phyloP scores from a whole-genome alignment of 2,888 invertebrate genomes.

The Gandaritis pyraliata region DNA sequence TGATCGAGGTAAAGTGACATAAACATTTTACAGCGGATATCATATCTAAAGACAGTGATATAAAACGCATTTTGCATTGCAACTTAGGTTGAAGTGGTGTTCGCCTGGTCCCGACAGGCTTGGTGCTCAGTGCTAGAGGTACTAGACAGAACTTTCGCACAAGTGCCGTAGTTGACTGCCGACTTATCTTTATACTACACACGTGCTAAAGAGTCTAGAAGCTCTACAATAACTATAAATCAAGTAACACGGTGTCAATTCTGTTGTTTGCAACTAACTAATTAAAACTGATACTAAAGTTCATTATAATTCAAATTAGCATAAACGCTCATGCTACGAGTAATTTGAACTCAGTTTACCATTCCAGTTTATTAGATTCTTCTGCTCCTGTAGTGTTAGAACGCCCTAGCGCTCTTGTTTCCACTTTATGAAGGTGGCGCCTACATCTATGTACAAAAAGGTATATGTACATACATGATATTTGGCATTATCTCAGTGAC shows the following conservation, averaged over 20 bases:
- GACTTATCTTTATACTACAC: conserved; percentile 53
- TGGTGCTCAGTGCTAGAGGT: conserved; percentile 40
- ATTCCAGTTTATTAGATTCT: too few relatives aligned
- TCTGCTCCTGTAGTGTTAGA: too few relatives aligned
- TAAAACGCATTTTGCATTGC: conserved; percentile 8
- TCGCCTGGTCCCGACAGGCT: conserved; percentile 44
- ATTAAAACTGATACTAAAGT: too few relatives aligned
- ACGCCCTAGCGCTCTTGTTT: too few relatives aligned
- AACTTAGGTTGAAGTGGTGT: conserved; percentile 25
- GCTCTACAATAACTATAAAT: neutral
- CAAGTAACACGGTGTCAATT: too few relatives aligned
- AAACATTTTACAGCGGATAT: neutral
- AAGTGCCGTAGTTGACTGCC: conserved; percentile 51
- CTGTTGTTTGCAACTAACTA: too few relatives aligned
- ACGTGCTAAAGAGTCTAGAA: conserved; percentile 32
- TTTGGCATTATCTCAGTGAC: neutral
- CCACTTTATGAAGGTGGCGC: too few relatives aligned
- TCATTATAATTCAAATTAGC: too few relatives aligned
- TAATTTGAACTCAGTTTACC: too few relatives aligned
- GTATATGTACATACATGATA: too few relatives aligned
- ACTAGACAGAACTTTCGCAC: conserved; percentile 40
- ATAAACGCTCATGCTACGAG: too few relatives aligned
- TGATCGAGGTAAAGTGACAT: neutral
- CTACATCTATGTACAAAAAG: too few relatives aligned
- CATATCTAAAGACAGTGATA: neutral